phyloP scores from a whole-genome alignment of 2,113 vertebrate species.

The Crotalus horridus region DNA sequence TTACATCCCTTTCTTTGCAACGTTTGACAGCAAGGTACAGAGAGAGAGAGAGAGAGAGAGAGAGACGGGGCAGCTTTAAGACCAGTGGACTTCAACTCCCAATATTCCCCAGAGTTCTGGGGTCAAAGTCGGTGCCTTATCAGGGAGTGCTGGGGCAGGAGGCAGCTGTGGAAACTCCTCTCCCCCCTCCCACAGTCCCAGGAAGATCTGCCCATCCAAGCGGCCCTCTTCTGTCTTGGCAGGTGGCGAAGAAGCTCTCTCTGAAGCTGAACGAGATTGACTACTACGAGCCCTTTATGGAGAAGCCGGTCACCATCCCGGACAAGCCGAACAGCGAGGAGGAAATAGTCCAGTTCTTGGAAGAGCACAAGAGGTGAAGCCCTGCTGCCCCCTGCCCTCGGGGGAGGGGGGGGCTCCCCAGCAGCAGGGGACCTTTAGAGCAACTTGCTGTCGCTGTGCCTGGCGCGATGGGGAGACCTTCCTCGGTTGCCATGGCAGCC shows the following conservation, averaged over 20 bases:
- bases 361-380: slow-evolving; percentile 80
- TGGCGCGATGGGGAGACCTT: not conserved
- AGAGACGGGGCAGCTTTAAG: not conserved
- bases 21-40: slow-evolving; percentile 85
- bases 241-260: slow-evolving; percentile 87
- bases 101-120: not conserved
- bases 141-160: not conserved
- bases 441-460: no score
- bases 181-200: rapidly evolving
- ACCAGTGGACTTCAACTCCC: not conserved
- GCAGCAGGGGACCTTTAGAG: not conserved
- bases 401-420: rapidly evolving
- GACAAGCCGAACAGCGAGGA: slow-evolving; percentile 83
- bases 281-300: slow-evolving; percentile 91
- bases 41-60: no score
- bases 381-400: not conserved
- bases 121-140: not conserved
- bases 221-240: not conserved
- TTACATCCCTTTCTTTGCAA: slow-evolving; percentile 89
- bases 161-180: not conserved
- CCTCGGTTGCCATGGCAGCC: slow-evolving; percentile 16
- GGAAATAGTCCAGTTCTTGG: slow-evolving; percentile 82
- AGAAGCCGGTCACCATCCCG: slow-evolving; percentile 79
- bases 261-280: slow-evolving; percentile 87
- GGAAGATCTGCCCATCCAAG: not conserved